Evolutionary conservation across 2,113 vertebrate genomes (phyloP).

Genomic region (Ophthalmolycus amberensis): DNA sequence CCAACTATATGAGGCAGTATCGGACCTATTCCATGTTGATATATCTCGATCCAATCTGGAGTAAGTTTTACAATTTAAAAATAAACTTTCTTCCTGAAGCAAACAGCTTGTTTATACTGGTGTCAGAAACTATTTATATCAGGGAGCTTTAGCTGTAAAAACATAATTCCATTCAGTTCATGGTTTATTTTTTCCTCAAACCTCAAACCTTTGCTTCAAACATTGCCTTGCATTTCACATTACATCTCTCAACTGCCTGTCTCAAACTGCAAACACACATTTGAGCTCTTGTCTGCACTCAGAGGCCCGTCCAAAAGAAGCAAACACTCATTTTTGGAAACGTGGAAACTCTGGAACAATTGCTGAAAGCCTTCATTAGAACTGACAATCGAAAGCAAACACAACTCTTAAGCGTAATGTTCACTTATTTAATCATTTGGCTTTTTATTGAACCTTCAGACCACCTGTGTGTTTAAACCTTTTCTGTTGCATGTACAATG

Average conservation of each 20-base stretch:
- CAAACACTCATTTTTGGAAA: slow-evolving; percentile 48
- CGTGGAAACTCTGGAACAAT: slow-evolving; percentile 24
- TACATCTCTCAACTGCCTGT: slow-evolving; percentile 5
- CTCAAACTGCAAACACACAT: slow-evolving; percentile 4
- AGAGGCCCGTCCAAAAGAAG: slow-evolving; percentile 19
- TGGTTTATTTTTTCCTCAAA: slow-evolving; percentile 2
- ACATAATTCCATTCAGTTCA: slow-evolving; percentile 1
- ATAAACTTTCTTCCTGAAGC: neutral
- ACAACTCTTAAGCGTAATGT: neutral
- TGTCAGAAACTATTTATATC: neutral
- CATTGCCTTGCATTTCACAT: neutral
- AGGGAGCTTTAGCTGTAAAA: neutral
- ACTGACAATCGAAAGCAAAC: slow-evolving; percentile 22
- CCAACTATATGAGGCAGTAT: neutral
- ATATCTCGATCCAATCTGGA: too few species aligned
- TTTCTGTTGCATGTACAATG: too few species aligned
- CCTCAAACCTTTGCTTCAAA: neutral
- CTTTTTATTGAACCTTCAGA: neutral
- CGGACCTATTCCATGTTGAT: too few species aligned
- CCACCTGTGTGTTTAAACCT: neutral
- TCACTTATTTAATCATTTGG: neutral
- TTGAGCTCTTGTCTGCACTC: neutral
- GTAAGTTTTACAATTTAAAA: neutral
- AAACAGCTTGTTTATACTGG: slow-evolving; percentile 14
- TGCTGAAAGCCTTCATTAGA: slow-evolving; percentile 19